These are phyloP conservation scores for Gymnorhina tibicen DNA, from an alignment of 2,113 vertebrate genomes.

Conservation along the genomic window DNA sequence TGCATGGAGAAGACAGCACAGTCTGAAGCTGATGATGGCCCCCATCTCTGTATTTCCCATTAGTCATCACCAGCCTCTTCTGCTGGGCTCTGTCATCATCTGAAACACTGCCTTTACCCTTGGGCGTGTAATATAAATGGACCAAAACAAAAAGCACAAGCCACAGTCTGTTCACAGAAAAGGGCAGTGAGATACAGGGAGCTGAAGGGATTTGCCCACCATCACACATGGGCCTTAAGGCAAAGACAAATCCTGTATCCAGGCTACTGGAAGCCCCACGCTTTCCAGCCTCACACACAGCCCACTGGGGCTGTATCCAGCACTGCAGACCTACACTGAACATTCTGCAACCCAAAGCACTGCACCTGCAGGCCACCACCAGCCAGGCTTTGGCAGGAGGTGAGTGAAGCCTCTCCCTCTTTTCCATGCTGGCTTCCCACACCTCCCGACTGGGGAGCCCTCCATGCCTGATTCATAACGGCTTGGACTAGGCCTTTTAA, in stretches of 20 bases:
- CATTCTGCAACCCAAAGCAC: not conserved
- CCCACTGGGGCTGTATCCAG: rapidly evolving
- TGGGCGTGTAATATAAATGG: not conserved
- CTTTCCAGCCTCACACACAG: not conserved
- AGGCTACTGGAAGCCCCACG: not conserved
- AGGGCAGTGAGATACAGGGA: not conserved
- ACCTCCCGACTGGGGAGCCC: rapidly evolving
- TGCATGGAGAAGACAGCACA: rapidly evolving
- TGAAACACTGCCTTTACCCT: not conserved
- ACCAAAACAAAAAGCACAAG: not conserved
- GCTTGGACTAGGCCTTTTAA: not conserved
- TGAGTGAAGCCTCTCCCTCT: not conserved
- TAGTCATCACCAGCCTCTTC: not conserved
- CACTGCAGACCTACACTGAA: rapidly evolving
- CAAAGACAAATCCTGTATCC: not conserved
- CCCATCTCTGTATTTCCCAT: not conserved
- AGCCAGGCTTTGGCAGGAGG: not conserved
- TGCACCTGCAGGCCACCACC: not conserved
- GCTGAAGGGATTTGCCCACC: not conserved
- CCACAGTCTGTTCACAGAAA: not conserved
- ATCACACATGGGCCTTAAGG: not conserved
- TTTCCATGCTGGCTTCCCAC: not conserved
- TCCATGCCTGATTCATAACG: not conserved
- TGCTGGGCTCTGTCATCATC: not conserved
- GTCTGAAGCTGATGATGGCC: not conserved